Evolutionary conservation across 1,140 invertebrate species (phyloP), one percentile per base, ranked within the genome.

Genomic region (Drosophila pseudoobscura): DNA sequence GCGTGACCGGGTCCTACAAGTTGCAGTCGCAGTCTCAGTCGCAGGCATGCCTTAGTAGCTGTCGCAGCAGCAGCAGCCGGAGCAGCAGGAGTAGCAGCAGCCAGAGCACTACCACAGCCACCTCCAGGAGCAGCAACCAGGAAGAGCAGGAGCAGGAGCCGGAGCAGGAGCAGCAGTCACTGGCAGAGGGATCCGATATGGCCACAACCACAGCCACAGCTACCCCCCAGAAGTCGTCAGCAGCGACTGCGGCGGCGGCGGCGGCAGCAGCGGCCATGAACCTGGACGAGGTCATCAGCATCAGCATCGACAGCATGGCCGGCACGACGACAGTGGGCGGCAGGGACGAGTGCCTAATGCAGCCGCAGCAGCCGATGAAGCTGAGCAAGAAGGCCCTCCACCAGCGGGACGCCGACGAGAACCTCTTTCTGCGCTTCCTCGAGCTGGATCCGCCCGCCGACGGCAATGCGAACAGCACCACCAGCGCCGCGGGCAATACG

Each of bases 401-500:
- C 59, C 94, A 95, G 70, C 92, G 94, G 11, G 93, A 94, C 69
- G 94, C 94, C n/a, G 94, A 95, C 66, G 94, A 95, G 84, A 94
- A 95, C 91, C 88, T 95, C 46, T 97, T 97, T 90, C 93, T 97
- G 31, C 92, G 95, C 61, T 96, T 96, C 82, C 91, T 97, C 70
- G 96, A 97, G 89, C 92, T 97, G 56, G 96, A 97, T 89, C 95
- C 96, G 1, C 90, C 94, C 7, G 92, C 78, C 92, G 93, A 58
- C 93, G 94, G 24, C 92, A 94, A 71, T 92, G 83, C 88, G 20
- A 83, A 87, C 8, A 73, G 62, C 29, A 84, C 93, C 4, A 20
- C 93, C 92, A 3, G 93, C 94, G 52, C 92, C 45, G 1, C 45
- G 0, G 45, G 92, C 59, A 80, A 93, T 82, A 88, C 24, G 0